These are phyloP conservation scores for Venustoraphidia nigricollis DNA, from an alignment of 2,888 invertebrate species.

Conservation along the genomic window DNA sequence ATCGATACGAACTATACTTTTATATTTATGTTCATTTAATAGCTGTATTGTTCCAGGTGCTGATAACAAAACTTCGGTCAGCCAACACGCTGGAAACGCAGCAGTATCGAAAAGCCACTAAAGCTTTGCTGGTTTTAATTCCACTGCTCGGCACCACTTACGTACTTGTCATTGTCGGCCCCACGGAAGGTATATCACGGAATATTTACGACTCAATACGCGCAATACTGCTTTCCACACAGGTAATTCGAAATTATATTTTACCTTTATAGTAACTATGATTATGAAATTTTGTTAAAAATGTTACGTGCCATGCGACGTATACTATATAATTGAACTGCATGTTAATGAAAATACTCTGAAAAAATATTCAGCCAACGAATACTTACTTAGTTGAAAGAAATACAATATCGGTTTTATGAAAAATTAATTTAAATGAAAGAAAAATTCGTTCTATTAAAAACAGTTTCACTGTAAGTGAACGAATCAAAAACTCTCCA, in stretches of 20 bases:
- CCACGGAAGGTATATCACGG: constrained; percentile 57
- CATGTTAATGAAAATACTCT: constrained; percentile 4
- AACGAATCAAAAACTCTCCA: too few relatives aligned
- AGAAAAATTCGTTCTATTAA: too few relatives aligned
- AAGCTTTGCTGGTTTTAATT: constrained; percentile 79
- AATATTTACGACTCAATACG: constrained; percentile 64
- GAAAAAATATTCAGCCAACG: too few relatives aligned
- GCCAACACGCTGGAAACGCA: constrained; percentile 81
- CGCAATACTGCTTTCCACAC: constrained; percentile 74
- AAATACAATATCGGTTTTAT: too few relatives aligned
- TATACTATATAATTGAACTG: constrained; percentile 4
- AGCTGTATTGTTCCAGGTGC: constrained; percentile 39
- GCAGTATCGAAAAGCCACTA: constrained; percentile 80
- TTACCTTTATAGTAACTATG: constrained; percentile 8
- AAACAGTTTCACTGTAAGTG: too few relatives aligned
- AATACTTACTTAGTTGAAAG: too few relatives aligned
- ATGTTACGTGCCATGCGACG: too few relatives aligned
- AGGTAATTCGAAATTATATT: constrained; percentile 40
- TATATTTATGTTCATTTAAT: not conserved
- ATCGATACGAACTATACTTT: too few relatives aligned
- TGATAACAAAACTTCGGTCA: constrained; percentile 84
- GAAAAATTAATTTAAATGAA: too few relatives aligned
- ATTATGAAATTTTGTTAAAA: constrained; percentile 5
- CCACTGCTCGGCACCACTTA: constrained; percentile 90
- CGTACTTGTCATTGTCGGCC: constrained; percentile 68